Evolutionary conservation across 2,797 vertebrate genomes (phyloP), one percentile per base, ranked within the genome.

Genomic region (Ctenopoma multispine): DNA sequence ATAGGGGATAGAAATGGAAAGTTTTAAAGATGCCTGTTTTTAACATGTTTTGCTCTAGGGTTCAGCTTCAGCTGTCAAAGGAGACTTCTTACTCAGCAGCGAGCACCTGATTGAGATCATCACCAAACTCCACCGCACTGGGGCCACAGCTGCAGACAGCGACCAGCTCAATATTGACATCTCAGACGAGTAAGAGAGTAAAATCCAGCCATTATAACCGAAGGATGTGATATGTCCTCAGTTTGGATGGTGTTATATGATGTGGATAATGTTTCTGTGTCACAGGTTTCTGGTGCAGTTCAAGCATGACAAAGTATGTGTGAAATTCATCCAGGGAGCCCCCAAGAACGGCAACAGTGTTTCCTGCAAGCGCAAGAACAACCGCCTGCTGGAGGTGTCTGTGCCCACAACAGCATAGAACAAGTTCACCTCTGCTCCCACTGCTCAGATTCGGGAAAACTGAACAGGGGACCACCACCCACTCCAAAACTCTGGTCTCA

Each of bases 281-380:
- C 31, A 15, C 91, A 99, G 98, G 94, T 99, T 99, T 72, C 92
- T 99, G 80, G 96, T 99, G 78, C 98, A 99, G 86, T 99, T 99
- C 93, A 96, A 96, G 68, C 97, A 98, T 60, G 97, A 99, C 89
- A 98, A 97, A 94, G 98, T 99, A 0, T 99, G 97, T n/a, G 97
- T 99, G 79, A 99, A 99, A 86, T 99, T 99, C 85, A 94, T 99
- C 83, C 96, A 95, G 78, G 95, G 95, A 58, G 93, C 85, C 83
- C 94, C 96, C 79, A 99, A 96, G 82, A 99, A 98, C 0, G 96
- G 96, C 88, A 97, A 92, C 79, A 90, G 95, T 17, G 97, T 93
- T 5, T 93, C 95, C 11, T 99, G 98, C 95, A 99, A 98, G 82
- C 95, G 98, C 90, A 99, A 97, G 95, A 99, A 97, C 94, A 99